phyloP scores from a whole-genome alignment of 1,140 invertebrate genomes.

The Hylaeus anthracinus region DNA sequence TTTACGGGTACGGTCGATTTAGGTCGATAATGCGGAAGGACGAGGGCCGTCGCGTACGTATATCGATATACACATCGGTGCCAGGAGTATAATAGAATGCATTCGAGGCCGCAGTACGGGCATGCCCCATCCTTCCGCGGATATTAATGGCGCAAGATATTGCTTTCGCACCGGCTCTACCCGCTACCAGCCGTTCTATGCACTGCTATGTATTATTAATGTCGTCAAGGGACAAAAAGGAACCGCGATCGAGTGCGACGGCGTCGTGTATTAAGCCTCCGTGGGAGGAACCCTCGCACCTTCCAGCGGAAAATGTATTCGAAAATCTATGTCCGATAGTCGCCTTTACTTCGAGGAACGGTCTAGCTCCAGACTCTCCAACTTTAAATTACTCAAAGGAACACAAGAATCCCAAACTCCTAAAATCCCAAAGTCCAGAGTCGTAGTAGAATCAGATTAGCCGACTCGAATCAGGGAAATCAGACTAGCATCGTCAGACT shows the following conservation, averaged over 20 bases:
- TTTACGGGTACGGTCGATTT: constrained; percentile 41
- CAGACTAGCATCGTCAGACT: too few species aligned
- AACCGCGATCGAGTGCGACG: constrained; percentile 42
- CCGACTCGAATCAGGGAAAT: too few species aligned
- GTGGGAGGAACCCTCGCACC: neutral
- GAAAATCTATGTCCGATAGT: too few species aligned
- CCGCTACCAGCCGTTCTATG: constrained; percentile 21
- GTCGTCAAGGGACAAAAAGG: constrained; percentile 57
- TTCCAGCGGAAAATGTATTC: neutral
- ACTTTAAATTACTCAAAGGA: too few species aligned
- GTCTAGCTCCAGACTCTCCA: too few species aligned
- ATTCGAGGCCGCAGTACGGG: constrained; percentile 51
- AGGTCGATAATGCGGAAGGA: constrained; percentile 51
- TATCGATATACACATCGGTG: constrained; percentile 50
- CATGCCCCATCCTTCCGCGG: constrained; percentile 65
- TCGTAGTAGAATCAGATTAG: too few species aligned
- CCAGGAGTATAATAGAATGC: constrained; percentile 69
- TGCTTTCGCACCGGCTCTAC: constrained; percentile 67
- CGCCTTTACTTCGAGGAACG: too few species aligned
- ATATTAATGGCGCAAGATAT: constrained; percentile 75
- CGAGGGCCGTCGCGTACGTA: constrained; percentile 49
- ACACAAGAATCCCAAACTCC: too few species aligned
- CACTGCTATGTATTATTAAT: constrained; percentile 64
- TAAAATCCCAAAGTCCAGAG: too few species aligned
- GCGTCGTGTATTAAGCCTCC: constrained; percentile 32